These are phyloP conservation scores for Poeciliopsis occidentalis DNA, from an alignment of 2,113 vertebrate genomes.

Conservation along the genomic window DNA sequence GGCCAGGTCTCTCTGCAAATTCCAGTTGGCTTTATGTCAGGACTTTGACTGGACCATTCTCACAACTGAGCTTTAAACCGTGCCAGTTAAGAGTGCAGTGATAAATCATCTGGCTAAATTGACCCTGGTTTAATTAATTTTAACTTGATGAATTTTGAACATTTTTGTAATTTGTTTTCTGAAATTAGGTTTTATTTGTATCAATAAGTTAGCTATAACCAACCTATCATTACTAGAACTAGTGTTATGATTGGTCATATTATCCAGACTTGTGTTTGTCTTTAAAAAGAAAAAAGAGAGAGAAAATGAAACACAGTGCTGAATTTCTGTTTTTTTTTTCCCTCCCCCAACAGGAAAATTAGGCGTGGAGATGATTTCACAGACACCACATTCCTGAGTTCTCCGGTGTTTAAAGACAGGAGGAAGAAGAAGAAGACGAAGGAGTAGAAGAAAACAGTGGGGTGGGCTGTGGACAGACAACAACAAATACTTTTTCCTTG, in stretches of 20 bases:
- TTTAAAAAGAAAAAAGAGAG: too few species aligned
- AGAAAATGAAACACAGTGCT: too few species aligned
- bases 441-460: conserved; percentile 24
- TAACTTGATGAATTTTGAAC: neutral
- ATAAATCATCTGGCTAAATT: too few species aligned
- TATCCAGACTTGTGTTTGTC: too few species aligned
- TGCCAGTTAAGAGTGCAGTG: too few species aligned
- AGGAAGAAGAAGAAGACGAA: conserved; percentile 70
- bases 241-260: too few species aligned
- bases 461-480: conserved; percentile 8
- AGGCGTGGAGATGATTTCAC: conserved; percentile 78
- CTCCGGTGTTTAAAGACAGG: conserved; percentile 65
- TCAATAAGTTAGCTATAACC: neutral
- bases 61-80: too few species aligned
- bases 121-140: too few species aligned
- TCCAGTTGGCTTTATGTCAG: too few species aligned
- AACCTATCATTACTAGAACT: too few species aligned
- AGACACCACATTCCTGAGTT: conserved; percentile 70
- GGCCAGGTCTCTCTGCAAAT: too few species aligned
- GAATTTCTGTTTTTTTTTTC: neutral
- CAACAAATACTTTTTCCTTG: neutral
- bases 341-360: conserved; percentile 71
- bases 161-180: neutral
- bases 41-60: too few species aligned
- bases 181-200: neutral